Percentiles rank a stretch among this genome's conserved stretches.
These are phyloP conservation scores for Arion vulgaris DNA, from an alignment of 1,140 invertebrate genomes.

Conservation along the genomic window DNA sequence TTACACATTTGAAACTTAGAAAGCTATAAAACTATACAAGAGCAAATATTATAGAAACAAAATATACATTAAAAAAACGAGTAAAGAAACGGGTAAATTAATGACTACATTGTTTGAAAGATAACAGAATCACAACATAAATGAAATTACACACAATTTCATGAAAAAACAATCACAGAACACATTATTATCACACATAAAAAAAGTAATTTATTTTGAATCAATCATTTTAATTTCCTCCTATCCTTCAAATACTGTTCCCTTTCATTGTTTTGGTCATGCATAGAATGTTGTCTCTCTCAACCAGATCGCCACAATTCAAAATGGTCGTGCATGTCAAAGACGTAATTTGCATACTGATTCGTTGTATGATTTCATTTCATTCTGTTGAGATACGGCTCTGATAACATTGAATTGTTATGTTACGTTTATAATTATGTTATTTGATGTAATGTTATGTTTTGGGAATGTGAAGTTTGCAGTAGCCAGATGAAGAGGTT, in stretches of 20 bases:
- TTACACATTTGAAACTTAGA: no score
- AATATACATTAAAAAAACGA: no score
- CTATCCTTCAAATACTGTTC: neutral
- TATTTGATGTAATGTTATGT: neutral
- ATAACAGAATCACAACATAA: no score
- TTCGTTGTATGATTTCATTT: neutral
- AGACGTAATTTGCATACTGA: neutral
- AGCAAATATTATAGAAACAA: no score
- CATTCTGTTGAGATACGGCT: neutral
- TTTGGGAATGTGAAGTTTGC: neutral
- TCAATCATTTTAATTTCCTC: no score
- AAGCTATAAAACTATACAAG: no score
- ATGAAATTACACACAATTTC: no score
- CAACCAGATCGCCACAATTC: neutral
- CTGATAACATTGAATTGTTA: neutral
- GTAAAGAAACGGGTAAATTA: no score
- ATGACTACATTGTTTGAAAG: no score
- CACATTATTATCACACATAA: no score
- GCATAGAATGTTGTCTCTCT: neutral
- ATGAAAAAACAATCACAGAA: no score
- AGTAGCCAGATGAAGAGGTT: neutral
- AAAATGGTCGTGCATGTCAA: slow-evolving; percentile 15
- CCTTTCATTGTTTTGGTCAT: neutral
- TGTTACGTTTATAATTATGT: neutral
- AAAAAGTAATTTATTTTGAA: no score